Conservation (phyloP, 1,140 invertebrate species). For the Phymorhynchus buccinoides region DNA sequence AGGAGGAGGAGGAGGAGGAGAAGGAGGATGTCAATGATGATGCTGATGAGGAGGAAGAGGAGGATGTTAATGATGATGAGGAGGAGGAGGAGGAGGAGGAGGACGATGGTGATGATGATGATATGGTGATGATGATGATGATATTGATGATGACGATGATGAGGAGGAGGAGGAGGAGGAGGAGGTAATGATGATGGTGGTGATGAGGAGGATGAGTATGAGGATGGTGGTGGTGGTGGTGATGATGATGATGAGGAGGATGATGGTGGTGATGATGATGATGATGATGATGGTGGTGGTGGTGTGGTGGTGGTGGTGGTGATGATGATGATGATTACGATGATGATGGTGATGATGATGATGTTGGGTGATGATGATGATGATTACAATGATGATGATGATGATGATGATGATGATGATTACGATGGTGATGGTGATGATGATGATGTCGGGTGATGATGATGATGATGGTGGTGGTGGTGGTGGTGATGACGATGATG, state of each 20-base stretch:
- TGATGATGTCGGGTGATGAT: background rate
- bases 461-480: background rate
- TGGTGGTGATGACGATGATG: no score
- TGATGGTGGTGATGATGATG: background rate
- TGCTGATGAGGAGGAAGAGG: background rate
- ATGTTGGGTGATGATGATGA: background rate
- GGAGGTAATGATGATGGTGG: background rate
- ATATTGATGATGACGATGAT: background rate
- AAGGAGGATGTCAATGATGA: background rate
- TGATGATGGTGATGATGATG: no score
- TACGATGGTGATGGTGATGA: background rate
- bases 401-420: background rate
- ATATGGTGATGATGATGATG: slow-evolving; percentile 2
- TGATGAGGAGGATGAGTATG: background rate
- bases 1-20: no score
- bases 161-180: no score
- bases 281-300: no score
- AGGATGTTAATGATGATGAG: background rate
- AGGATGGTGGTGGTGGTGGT: background rate
- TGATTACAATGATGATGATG: background rate
- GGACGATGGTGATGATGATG: background rate
- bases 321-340: no score
- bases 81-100: background rate
- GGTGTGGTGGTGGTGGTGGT: no score
- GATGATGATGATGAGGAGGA: background rate